Conservation (phyloP, 2,888 invertebrate genomes). For the Erebia aethiops region DNA sequence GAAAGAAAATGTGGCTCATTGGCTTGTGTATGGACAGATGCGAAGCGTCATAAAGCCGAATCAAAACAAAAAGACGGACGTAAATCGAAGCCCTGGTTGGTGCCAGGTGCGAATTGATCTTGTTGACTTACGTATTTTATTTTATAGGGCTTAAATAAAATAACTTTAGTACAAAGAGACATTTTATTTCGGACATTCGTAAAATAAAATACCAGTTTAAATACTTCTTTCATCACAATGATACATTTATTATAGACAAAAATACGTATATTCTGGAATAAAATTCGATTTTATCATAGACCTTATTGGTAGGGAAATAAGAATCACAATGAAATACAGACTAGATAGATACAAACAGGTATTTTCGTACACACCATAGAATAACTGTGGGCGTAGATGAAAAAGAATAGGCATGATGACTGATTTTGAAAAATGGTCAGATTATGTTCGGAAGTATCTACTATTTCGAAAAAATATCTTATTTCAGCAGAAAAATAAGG, state of each 20-base stretch:
- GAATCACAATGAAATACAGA: slow-evolving; percentile 50
- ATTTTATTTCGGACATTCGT: slow-evolving; percentile 77
- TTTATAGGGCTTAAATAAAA: slow-evolving; percentile 39
- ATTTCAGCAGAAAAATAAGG: too few relatives aligned
- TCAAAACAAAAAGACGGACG: too few relatives aligned
- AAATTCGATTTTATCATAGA: slow-evolving; percentile 69
- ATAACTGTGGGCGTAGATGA: slow-evolving; percentile 47
- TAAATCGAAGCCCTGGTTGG: too few relatives aligned
- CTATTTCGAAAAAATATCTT: too few relatives aligned
- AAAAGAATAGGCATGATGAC: too few relatives aligned
- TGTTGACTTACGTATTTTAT: too few relatives aligned
- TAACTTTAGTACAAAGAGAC: slow-evolving; percentile 70
- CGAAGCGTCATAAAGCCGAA: too few relatives aligned
- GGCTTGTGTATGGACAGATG: too few relatives aligned
- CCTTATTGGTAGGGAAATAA: slow-evolving; percentile 51
- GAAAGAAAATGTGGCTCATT: neutral
- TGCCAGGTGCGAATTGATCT: too few relatives aligned
- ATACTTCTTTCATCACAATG: slow-evolving; percentile 62
- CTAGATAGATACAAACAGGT: slow-evolving; percentile 47
- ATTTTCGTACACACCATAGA: slow-evolving; percentile 47
- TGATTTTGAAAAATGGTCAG: too few relatives aligned
- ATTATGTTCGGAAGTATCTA: too few relatives aligned
- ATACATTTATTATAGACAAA: slow-evolving; percentile 76
- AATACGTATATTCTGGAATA: slow-evolving; percentile 76
- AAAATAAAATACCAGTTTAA: slow-evolving; percentile 77